A percentile compares a stretch with the other conserved stretches of the same genome.
Conservation (phyloP, 1,140 invertebrate species). For the Neocloeon triangulifer region DNA sequence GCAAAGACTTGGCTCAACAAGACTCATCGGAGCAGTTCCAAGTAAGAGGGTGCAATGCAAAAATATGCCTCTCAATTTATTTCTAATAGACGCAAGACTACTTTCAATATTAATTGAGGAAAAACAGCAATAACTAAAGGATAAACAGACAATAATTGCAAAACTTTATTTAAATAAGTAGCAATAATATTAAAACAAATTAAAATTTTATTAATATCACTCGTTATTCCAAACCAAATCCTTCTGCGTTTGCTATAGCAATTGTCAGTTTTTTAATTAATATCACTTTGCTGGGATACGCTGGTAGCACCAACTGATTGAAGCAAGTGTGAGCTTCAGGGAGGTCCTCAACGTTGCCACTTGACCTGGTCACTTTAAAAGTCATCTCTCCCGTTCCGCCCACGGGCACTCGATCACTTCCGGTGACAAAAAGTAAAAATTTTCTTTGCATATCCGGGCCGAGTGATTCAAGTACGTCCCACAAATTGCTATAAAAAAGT, state of each 20-base stretch:
- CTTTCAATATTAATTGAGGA: too few relatives aligned
- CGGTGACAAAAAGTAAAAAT: constrained; percentile 37
- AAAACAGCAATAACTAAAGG: too few relatives aligned
- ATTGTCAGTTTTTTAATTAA: constrained; percentile 33
- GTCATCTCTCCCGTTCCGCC: constrained; percentile 41
- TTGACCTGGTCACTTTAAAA: constrained; percentile 28
- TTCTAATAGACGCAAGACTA: too few relatives aligned
- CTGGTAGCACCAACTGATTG: constrained; percentile 38
- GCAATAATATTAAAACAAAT: too few relatives aligned
- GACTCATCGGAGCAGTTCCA: too few relatives aligned
- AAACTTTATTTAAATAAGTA: too few relatives aligned
- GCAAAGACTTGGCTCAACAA: too few relatives aligned
- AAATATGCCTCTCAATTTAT: too few relatives aligned
- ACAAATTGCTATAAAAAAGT: constrained; percentile 39
- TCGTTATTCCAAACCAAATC: constrained; percentile 36
- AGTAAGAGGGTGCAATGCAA: too few relatives aligned
- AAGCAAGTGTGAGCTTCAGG: constrained; percentile 45
- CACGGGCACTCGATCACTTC: constrained; percentile 39
- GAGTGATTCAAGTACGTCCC: constrained; percentile 30
- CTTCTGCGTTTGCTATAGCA: constrained; percentile 42
- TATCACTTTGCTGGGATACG: constrained; percentile 27
- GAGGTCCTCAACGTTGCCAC: constrained; percentile 14
- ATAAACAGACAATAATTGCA: too few relatives aligned
- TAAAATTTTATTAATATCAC: too few relatives aligned
- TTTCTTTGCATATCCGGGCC: constrained; percentile 30